Percentiles rank a stretch among this genome's conserved stretches.
phyloP scores from a whole-genome alignment of 2,113 vertebrate species.

The Hippocampus barbouri region DNA sequence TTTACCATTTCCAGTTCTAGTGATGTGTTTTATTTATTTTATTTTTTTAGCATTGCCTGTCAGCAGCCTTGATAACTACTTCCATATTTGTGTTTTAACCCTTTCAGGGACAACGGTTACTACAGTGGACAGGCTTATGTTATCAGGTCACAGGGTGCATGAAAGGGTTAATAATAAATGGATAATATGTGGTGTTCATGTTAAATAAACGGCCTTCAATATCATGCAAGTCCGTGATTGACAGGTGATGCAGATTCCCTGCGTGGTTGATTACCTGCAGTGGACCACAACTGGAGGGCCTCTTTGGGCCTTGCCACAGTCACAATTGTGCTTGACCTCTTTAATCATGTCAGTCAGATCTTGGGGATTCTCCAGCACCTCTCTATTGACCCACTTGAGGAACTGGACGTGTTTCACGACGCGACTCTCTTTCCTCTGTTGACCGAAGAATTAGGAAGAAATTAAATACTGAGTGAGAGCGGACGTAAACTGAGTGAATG shows the following conservation, averaged over 20 bases:
- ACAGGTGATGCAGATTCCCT: not conserved
- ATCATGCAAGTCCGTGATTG: not conserved
- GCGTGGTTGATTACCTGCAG: slow-evolving; percentile 79
- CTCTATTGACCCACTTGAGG: slow-evolving; percentile 73
- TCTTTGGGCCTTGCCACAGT: slow-evolving; percentile 48
- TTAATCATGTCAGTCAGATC: slow-evolving; percentile 80
- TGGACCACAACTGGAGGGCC: slow-evolving; percentile 74
- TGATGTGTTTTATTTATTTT: not conserved
- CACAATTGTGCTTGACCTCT: slow-evolving; percentile 62
- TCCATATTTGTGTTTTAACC: not conserved
- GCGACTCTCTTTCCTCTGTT: slow-evolving; percentile 82
- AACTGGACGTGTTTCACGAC: slow-evolving; percentile 85
- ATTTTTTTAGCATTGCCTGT: no score
- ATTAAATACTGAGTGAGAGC: not conserved
- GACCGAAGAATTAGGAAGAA: slow-evolving; percentile 10
- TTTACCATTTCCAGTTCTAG: not conserved
- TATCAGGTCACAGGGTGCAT: no score
- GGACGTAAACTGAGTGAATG: not conserved
- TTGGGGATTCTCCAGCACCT: slow-evolving; percentile 74
- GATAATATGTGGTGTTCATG: no score
- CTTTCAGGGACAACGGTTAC: no score
- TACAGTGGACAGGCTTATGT: no score
- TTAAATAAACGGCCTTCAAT: no score
- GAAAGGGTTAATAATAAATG: no score
- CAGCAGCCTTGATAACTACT: not conserved